Conservation (phyloP, 2,888 invertebrate genomes). For the Macrosoma leucophasiata region DNA sequence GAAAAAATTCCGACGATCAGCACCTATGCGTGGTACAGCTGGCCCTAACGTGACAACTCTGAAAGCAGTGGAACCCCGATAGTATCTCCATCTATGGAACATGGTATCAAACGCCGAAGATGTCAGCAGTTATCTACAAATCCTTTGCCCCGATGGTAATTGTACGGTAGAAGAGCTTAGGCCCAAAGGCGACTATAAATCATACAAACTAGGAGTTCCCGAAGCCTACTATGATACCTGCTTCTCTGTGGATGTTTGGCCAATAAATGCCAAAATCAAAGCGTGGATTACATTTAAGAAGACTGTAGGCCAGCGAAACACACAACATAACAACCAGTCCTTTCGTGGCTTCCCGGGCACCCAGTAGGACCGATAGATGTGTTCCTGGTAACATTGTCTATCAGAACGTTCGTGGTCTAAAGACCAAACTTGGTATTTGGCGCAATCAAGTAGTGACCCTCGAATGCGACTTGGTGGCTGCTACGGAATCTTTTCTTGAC, state of each 20-base stretch:
- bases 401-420: conserved; percentile 19
- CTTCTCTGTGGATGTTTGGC: conserved; percentile 18
- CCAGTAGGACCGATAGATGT: not conserved
- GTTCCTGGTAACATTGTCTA: conserved; percentile 4
- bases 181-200: not conserved
- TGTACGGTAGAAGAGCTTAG: not conserved
- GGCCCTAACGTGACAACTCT: conserved; percentile 6
- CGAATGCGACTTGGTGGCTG: conserved; percentile 9
- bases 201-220: conserved; percentile 9
- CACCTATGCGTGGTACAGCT: conserved; percentile 1
- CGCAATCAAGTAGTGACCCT: conserved; percentile 5
- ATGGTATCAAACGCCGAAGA: conserved; percentile 26
- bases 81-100: conserved; percentile 26
- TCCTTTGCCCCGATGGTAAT: too few relatives aligned
- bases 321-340: conserved; percentile 1
- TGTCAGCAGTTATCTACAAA: not conserved
- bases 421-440: conserved; percentile 15
- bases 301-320: not conserved
- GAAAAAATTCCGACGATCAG: not conserved
- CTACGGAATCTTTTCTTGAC: conserved; percentile 15
- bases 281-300: conserved; percentile 15
- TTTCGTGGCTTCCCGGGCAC: conserved; percentile 5
- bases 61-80: conserved; percentile 22
- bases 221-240: conserved; percentile 14
- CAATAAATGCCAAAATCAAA: conserved; percentile 21